Percentiles rank a stretch among this genome's conserved stretches.
phyloP scores from a whole-genome alignment of 1,140 invertebrate species.

The Teleopsis dalmanni region DNA sequence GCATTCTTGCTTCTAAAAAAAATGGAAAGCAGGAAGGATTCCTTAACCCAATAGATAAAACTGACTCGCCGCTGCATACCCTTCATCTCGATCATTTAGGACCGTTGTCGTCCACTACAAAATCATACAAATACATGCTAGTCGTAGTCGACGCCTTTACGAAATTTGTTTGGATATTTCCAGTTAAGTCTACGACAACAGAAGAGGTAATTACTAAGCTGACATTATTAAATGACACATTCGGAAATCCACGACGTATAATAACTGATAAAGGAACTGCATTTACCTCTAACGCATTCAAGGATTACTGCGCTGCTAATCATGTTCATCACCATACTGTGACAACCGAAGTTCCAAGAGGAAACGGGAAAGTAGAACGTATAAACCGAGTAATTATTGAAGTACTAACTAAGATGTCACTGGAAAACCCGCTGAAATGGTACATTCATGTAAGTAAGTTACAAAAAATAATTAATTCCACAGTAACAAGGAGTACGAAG shows the following conservation, averaged over 20 bases:
- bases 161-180: conserved; percentile 39
- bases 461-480: too few relatives aligned
- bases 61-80: conserved; percentile 21
- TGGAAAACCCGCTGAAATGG: conserved; percentile 25
- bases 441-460: too few relatives aligned
- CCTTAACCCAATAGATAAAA: conserved; percentile 29
- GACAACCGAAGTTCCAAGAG: conserved; percentile 29
- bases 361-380: conserved; percentile 22
- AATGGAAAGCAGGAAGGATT: conserved; percentile 26
- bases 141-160: conserved; percentile 39
- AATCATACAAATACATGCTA: conserved; percentile 42
- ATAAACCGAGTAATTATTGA: conserved; percentile 24
- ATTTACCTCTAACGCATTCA: conserved; percentile 3
- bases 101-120: conserved; percentile 35
- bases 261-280: not conserved
- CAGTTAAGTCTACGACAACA: conserved; percentile 14
- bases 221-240: conserved; percentile 5
- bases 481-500: too few relatives aligned
- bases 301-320: conserved; percentile 18
- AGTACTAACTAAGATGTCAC: conserved; percentile 25
- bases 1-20: too few relatives aligned
- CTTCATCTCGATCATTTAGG: conserved; percentile 23
- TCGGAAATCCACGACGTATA: conserved; percentile 3
- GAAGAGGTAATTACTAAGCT: conserved; percentile 10
- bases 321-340: conserved; percentile 21